Evolutionary conservation across 1,140 invertebrate species (phyloP).

Genomic region (Bombus haemorrhoidalis): DNA sequence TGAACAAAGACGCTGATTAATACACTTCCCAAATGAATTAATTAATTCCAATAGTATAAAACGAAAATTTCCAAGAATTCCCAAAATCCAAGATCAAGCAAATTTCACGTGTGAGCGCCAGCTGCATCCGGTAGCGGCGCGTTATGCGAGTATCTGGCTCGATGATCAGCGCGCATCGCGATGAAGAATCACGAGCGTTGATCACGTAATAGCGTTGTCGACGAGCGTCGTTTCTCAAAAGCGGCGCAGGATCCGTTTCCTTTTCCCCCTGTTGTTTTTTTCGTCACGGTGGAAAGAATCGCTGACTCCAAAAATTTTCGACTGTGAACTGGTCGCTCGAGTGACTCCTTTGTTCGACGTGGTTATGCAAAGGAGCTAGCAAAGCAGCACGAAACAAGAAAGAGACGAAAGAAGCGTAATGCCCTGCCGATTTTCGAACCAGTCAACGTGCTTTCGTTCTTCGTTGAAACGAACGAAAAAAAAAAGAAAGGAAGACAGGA

Average conservation of each 20-base stretch:
- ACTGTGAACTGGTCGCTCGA: conserved; percentile 52
- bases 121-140: background rate
- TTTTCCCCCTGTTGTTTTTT: background rate
- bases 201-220: conserved; percentile 2
- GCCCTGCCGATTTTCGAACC: conserved; percentile 49
- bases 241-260: conserved; percentile 4
- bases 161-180: conserved; percentile 5
- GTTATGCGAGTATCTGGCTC: background rate
- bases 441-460: background rate
- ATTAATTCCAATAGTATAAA: background rate
- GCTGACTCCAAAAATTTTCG: conserved; percentile 50
- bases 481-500: background rate
- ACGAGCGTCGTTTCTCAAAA: conserved; percentile 19
- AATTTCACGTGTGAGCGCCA: no score
- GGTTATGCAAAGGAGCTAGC: conserved; percentile 55
- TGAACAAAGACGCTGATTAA: no score
- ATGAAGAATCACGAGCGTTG: conserved; percentile 7
- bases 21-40: background rate
- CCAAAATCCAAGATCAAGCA: background rate
- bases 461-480: background rate
- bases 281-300: conserved; percentile 54
- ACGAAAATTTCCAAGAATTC: background rate
- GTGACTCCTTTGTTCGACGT: conserved; percentile 66
- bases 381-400: background rate
- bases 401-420: conserved; percentile 24